phyloP scores from a whole-genome alignment of 2,888 invertebrate genomes.

The Heterodera filipjevi region DNA sequence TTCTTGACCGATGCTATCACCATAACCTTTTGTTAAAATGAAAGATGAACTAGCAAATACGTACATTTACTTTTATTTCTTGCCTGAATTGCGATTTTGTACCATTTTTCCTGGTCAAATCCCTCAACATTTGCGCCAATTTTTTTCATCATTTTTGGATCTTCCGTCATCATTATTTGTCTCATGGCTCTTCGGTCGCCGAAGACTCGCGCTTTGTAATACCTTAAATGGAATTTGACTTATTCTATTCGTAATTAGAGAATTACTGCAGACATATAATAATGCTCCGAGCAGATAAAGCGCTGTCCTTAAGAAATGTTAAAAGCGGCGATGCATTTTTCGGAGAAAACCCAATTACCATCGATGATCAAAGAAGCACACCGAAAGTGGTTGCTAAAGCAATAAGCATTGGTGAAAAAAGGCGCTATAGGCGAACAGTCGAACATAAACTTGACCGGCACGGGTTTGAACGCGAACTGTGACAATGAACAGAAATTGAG shows the following conservation, averaged over 20 bases:
- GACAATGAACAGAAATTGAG: not conserved
- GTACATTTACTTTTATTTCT: not conserved
- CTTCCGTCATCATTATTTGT: constrained; percentile 35
- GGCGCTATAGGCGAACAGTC: constrained; percentile 28
- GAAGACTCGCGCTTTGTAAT: constrained; percentile 39
- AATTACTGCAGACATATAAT: constrained; percentile 34
- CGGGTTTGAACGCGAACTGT: not conserved
- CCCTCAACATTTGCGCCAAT: constrained; percentile 31
- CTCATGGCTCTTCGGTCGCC: constrained; percentile 32
- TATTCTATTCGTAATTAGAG: not conserved
- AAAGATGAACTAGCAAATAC: no score
- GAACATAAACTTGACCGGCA: constrained; percentile 25
- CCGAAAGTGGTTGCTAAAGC: constrained; percentile 36
- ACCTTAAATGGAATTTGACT: not conserved
- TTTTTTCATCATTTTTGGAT: constrained; percentile 41
- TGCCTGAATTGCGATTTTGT: constrained; percentile 30
- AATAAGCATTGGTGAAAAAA: constrained; percentile 34
- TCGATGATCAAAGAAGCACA: constrained; percentile 34
- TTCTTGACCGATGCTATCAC: constrained; percentile 30
- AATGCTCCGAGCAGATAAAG: constrained; percentile 42
- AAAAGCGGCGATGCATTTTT: no score
- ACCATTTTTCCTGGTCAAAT: constrained; percentile 38
- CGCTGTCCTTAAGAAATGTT: constrained; percentile 31
- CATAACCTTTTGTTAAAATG: constrained; percentile 32
- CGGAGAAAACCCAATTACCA: constrained; percentile 28